Conservation (phyloP, 2,888 invertebrate genomes). For the Pterobdella sp. region DNA sequence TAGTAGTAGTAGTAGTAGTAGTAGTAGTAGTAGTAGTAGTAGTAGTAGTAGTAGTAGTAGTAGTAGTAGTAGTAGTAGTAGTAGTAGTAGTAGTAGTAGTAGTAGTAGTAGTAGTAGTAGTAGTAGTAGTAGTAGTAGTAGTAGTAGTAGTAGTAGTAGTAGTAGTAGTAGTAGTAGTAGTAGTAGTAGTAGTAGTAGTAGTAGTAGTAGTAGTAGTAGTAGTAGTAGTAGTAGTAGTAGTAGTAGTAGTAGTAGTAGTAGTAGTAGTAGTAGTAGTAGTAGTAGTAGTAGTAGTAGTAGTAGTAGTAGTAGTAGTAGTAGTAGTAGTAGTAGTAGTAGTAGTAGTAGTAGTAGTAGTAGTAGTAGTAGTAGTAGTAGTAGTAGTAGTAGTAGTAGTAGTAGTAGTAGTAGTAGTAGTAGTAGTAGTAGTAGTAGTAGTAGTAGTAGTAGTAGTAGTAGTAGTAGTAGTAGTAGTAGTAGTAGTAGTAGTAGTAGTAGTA, state of each 20-base stretch:
- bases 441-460: background rate
- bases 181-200: background rate
- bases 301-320: slow-evolving; percentile 22
- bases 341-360: background rate
- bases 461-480: background rate
- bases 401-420: background rate
- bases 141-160: background rate
- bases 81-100: background rate
- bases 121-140: background rate
- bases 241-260: background rate
- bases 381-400: background rate
- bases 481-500: slow-evolving; percentile 12
- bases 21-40: slow-evolving; percentile 21
- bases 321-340: background rate
- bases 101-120: slow-evolving; percentile 22
- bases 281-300: background rate
- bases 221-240: slow-evolving; percentile 22
- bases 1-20: background rate
- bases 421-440: background rate
- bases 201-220: background rate
- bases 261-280: background rate
- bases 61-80: slow-evolving; percentile 24
- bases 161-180: slow-evolving; percentile 22
- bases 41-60: slow-evolving; percentile 25
- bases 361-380: slow-evolving; percentile 22